Base-by-base conservation (phyloP, 2,113 vertebrate genomes). In the Orthonyx spaldingii region DNA sequence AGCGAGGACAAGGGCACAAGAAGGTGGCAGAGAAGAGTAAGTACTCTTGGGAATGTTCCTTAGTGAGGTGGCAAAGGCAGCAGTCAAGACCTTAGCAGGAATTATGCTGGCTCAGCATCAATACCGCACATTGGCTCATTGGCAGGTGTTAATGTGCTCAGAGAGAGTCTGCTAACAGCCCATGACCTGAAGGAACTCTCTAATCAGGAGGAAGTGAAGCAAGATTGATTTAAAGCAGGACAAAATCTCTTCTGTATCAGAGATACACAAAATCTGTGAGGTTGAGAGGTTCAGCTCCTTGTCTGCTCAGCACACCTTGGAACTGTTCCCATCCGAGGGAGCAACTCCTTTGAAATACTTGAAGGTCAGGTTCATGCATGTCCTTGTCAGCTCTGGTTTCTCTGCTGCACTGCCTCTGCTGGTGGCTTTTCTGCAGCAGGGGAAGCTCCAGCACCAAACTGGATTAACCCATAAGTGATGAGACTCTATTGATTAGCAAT, bases 141-240 rank as follows among this genome's bases (percentile, higher is more conserved):
- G 94, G 96, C 81, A 96, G 91, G 94, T 96, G 95, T 72, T 96
- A 97, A 96, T 95, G 95, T 22, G 87, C 90, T 84, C 93, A 90
- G 82, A 85, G 80, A 88, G 78, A 88, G 55, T 14, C 95, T 70
- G 93, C 90, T 91, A 93, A 86, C 71, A 90, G 94, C 68, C 79
- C 79, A 26, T 72, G 94, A 94, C 87, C 94, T 93, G 87, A 28
- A 95, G 92, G 71, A 94, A 86, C 79, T 86, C 69, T 84, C 75
- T 55, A 32, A 88, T 83, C 85, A 84, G 75, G n/a, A 82, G 63
- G 71, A 86, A 96, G 79, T 60, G 87, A 88, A 95, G 92, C 93
- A 96, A 79, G 90, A 94, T 66, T 74, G 88, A 93, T 84, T 78
- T 42, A 74, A 74, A 96, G 92, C 3, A 80, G 82, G 90, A 60